Evolutionary conservation across 2,113 vertebrate species (phyloP), one percentile per base, ranked within the genome.

Genomic region (Syngnathoides biaculeatus): DNA sequence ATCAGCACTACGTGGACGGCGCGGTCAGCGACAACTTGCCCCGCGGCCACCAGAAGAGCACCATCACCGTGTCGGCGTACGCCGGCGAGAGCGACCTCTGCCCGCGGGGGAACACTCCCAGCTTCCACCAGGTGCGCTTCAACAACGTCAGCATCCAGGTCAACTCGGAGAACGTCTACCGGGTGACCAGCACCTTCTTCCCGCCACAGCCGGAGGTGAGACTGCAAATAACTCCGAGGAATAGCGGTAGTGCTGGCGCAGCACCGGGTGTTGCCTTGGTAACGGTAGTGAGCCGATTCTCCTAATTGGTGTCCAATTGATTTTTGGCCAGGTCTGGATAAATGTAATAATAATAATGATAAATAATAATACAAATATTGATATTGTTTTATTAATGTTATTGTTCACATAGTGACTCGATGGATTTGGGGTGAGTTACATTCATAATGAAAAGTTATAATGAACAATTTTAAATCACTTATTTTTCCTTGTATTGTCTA

Each of bases 1-100:
- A 13, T 43, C 74, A 98, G 96, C 91, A 91, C 5, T 98, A 96
- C 0, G 66, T 96, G 48, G 96, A 98, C 0, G 95, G 96, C n/a
- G 95, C 93, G 2, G 50, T 84, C 63, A 96, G 87, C 19, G 85
- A 97, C 86, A 94, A 92, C 39, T 1, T 93, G 2, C 96, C 96
- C 0, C 74, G 53, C 76, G 84, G 64, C 71, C 71, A 86, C 38
- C 65, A 40, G 58, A 93, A 81, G 48, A 92, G 93, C 17, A 96
- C 96, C 13, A 90, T 97, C 84, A 95, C 91, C 0, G 93, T 95
- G 0, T 93, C 92, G 0, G 93, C 85, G 0, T 86, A 76, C 4
- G 78, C 85, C 1, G 85, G 95, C 2, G 94, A 95, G 74, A 89
- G 83, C 13, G 89, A 90, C 39, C 78, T 92, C 65, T 85, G 87